These are phyloP conservation scores for Marasmarcha lunaedactyla DNA, from an alignment of 2,888 invertebrate species.

Conservation along the genomic window DNA sequence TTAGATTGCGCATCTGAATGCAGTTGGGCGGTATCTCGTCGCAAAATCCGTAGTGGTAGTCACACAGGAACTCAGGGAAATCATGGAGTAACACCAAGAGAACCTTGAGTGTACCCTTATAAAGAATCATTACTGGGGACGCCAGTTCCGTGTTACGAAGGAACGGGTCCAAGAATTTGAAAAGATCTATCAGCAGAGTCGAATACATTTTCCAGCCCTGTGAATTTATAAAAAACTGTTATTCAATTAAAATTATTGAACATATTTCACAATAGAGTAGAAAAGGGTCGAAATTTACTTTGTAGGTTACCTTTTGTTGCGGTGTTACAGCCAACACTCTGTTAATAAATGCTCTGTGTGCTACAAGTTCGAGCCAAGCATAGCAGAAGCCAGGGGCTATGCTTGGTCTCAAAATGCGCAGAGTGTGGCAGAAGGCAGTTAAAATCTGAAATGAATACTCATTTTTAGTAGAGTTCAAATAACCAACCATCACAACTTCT, in stretches of 20 bases:
- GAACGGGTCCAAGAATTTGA: slow-evolving; percentile 97
- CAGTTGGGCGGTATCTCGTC: slow-evolving; percentile 99
- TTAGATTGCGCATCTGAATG: slow-evolving; percentile 98
- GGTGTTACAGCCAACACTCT: slow-evolving; percentile 91
- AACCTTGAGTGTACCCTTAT: slow-evolving; percentile 96
- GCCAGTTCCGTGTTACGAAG: slow-evolving; percentile 96
- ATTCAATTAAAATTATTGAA: not conserved
- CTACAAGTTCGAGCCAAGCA: slow-evolving; percentile 98
- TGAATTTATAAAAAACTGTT: slow-evolving; percentile 10
- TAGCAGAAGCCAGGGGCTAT: slow-evolving; percentile 97
- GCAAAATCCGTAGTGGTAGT: slow-evolving; percentile 99
- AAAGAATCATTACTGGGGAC: slow-evolving; percentile 91
- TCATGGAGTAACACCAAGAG: slow-evolving; percentile 96
- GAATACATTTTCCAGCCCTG: slow-evolving; percentile 97
- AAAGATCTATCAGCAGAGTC: slow-evolving; percentile 93
- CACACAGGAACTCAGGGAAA: slow-evolving; percentile 99
- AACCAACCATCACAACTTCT: no score
- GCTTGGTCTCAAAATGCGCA: slow-evolving; percentile 92
- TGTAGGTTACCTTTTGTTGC: slow-evolving; percentile 78
- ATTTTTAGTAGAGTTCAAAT: no score
- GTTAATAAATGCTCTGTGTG: slow-evolving; percentile 96
- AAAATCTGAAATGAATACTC: slow-evolving; percentile 73
- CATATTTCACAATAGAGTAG: not conserved
- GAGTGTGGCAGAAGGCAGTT: slow-evolving; percentile 95
- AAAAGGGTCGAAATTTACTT: not conserved